phyloP scores from a whole-genome alignment of 1,140 invertebrate genomes.

The Philaenus spumarius region DNA sequence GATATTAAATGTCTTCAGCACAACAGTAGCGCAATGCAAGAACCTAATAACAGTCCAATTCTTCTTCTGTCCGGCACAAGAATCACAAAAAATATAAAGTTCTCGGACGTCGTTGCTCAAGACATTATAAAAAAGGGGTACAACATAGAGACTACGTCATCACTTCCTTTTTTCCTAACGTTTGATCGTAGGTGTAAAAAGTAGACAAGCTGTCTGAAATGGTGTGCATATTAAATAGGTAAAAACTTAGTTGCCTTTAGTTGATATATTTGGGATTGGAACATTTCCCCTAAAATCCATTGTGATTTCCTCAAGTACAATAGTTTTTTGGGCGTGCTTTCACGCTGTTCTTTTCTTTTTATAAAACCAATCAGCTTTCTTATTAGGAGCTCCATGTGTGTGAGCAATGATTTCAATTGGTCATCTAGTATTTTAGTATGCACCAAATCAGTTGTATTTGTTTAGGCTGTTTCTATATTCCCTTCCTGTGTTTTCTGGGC shows the following conservation, averaged over 20 bases:
- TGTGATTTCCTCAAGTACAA: constrained; percentile 1
- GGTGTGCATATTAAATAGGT: constrained; percentile 1
- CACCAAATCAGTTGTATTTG: neutral
- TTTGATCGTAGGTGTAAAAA: constrained; percentile 11
- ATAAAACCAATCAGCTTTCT: neutral
- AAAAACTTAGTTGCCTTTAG: constrained; percentile 5
- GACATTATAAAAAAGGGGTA: neutral
- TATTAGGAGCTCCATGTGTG: neutral
- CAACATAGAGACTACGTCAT: constrained; percentile 22
- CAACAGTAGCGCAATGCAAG: constrained; percentile 24
- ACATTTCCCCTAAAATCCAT: constrained; percentile 10
- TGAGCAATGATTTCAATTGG: neutral
- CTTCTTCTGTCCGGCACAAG: constrained; percentile 9
- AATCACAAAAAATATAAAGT: no score
- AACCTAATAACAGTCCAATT: constrained; percentile 18
- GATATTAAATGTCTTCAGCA: constrained; percentile 9
- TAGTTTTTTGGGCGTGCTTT: neutral
- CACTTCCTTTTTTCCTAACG: constrained; percentile 8
- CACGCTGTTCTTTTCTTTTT: neutral
- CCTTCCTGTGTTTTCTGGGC: neutral
- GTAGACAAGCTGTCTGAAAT: constrained; percentile 2
- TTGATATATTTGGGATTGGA: constrained; percentile 12
- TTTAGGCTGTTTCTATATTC: neutral
- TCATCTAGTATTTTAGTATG: neutral
- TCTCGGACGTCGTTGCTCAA: neutral